phyloP scores from a whole-genome alignment of 2,113 vertebrate genomes.

The Circaetus cinerascens region DNA sequence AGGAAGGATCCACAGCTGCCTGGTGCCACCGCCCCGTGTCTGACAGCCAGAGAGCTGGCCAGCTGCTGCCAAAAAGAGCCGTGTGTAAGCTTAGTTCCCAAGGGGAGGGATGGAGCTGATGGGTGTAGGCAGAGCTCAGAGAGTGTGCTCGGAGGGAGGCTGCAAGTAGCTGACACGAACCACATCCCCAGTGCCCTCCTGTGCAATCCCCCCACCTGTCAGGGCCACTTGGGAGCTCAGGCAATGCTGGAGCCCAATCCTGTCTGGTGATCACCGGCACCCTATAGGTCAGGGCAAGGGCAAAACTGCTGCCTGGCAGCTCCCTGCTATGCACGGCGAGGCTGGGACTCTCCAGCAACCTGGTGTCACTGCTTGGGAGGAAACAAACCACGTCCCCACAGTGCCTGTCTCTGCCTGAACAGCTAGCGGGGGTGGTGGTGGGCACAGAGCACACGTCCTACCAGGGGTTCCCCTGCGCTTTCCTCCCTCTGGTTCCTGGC shows the following conservation, averaged over 20 bases:
- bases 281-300: neutral
- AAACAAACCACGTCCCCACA: neutral
- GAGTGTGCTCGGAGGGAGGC: neutral
- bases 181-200: neutral
- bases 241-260: neutral
- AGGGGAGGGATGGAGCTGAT: neutral
- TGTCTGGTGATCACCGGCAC: neutral
- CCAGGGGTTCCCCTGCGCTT: neutral
- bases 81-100: rapidly evolving
- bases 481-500: neutral
- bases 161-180: neutral
- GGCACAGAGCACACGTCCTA: neutral
- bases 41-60: neutral
- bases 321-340: rapidly evolving
- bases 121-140: neutral
- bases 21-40: rapidly evolving
- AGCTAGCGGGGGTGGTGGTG: neutral
- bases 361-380: neutral
- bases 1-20: neutral
- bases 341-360: neutral
- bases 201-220: rapidly evolving
- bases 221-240: neutral
- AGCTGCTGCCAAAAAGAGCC: neutral
- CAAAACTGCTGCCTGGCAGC: neutral
- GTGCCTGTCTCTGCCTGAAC: neutral